These are phyloP conservation scores for Lycophotia porphyrea DNA, from an alignment of 2,888 invertebrate species.

Conservation along the genomic window DNA sequence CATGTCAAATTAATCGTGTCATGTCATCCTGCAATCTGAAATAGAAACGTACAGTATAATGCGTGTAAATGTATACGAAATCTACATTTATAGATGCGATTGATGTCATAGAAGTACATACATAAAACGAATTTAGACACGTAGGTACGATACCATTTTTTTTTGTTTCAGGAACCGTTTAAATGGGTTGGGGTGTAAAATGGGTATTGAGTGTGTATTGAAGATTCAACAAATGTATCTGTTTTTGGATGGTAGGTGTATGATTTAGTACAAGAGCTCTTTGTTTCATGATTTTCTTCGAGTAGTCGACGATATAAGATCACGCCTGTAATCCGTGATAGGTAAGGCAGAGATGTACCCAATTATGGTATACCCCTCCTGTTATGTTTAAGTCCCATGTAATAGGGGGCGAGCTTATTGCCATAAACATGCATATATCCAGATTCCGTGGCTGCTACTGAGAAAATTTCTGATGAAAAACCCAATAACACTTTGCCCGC, in stretches of 20 bases:
- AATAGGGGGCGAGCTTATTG: no score
- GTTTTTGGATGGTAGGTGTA: neutral
- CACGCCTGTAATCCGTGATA: no score
- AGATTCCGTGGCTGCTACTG: no score
- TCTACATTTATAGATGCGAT: slow-evolving; percentile 76
- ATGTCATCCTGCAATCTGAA: slow-evolving; percentile 58
- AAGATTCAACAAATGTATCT: neutral
- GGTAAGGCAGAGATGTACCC: no score
- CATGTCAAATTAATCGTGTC: slow-evolving; percentile 48
- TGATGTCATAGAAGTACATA: slow-evolving; percentile 77
- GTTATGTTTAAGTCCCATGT: no score
- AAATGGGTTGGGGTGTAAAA: slow-evolving; percentile 11
- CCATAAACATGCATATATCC: no score
- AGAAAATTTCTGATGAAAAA: no score
- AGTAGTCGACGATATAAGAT: no score
- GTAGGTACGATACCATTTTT: slow-evolving; percentile 22
- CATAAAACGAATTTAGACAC: slow-evolving; percentile 40
- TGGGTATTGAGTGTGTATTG: neutral
- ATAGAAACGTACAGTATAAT: slow-evolving; percentile 45
- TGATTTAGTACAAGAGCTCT: neutral
- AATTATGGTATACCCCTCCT: no score
- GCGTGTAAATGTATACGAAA: slow-evolving; percentile 65
- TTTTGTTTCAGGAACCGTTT: slow-evolving; percentile 56
- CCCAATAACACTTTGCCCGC: no score
- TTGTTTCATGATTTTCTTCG: no score